Percentiles rank a stretch among this genome's conserved stretches.
Conservation (phyloP, 2,797 vertebrate species). For the Dallia pectoralis region DNA sequence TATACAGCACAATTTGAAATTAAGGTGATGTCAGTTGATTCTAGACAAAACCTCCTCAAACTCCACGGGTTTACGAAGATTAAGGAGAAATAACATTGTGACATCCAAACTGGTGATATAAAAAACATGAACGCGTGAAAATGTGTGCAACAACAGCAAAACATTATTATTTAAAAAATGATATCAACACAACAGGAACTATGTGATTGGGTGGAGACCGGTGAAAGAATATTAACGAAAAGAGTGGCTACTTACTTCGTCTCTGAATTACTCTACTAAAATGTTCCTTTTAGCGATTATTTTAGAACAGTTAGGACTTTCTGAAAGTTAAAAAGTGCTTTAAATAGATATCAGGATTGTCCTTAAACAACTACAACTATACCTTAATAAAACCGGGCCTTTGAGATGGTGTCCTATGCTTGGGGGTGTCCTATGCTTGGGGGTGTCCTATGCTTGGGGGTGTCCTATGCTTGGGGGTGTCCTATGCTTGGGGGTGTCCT, state of each 20-base stretch:
- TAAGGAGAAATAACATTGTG: slow-evolving; percentile 33
- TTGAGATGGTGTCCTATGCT: slow-evolving; percentile 38
- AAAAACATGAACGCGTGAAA: slow-evolving; percentile 40
- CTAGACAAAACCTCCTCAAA: slow-evolving; percentile 18
- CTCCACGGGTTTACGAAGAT: slow-evolving; percentile 27
- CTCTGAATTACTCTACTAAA: slow-evolving; percentile 22
- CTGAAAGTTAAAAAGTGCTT: slow-evolving; percentile 58
- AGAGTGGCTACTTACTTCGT: slow-evolving; percentile 39
- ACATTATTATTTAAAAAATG: slow-evolving; percentile 25
- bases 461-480: slow-evolving; percentile 39
- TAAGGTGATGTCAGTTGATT: neutral
- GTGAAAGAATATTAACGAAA: slow-evolving; percentile 33
- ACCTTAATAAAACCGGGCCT: slow-evolving; percentile 36
- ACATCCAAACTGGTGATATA: slow-evolving; percentile 30
- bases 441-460: slow-evolving; percentile 38
- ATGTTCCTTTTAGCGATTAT: slow-evolving; percentile 50
- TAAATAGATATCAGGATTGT: slow-evolving; percentile 47
- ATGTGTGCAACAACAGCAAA: slow-evolving; percentile 71
- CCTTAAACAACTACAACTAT: slow-evolving; percentile 37
- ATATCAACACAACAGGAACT: slow-evolving; percentile 35
- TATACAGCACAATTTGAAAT: neutral
- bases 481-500: slow-evolving; percentile 39
- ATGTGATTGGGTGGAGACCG: slow-evolving; percentile 51
- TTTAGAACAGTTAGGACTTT: slow-evolving; percentile 35
- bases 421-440: slow-evolving; percentile 37